Conservation (phyloP, 2,797 vertebrate genomes). For the Acanthurus lineatus region DNA sequence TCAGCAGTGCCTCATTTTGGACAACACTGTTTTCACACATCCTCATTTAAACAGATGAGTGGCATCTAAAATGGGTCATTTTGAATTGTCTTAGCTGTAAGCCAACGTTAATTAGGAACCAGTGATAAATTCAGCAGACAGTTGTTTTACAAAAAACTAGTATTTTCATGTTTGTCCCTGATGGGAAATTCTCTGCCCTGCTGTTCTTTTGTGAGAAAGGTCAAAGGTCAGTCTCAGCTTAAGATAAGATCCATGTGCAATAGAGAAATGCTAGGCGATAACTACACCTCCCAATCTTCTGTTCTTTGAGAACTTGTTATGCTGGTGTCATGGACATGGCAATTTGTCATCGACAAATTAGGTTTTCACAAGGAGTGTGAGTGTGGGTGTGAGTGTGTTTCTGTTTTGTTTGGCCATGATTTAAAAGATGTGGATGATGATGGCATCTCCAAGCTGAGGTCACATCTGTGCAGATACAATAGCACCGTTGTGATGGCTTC, state of each 20-base stretch:
- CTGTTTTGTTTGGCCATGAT: conserved; percentile 42
- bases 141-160: background rate
- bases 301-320: background rate
- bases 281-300: background rate
- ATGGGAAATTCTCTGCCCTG: conserved; percentile 3
- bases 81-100: background rate
- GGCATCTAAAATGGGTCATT: background rate
- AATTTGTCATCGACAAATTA: too few species aligned
- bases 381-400: conserved; percentile 15
- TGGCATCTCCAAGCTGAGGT: conserved; percentile 47
- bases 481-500: conserved; percentile 50
- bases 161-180: background rate
- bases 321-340: background rate
- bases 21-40: background rate
- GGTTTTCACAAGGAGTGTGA: conserved; percentile 11
- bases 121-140: background rate
- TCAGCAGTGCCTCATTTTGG: background rate
- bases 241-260: background rate
- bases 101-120: background rate
- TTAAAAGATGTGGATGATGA: conserved; percentile 52
- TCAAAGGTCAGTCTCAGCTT: conserved; percentile 37
- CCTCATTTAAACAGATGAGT: background rate
- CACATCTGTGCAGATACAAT: conserved; percentile 71
- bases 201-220: background rate
- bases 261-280: background rate